These are phyloP conservation scores for Microtus montanus DNA, from an alignment of 2,113 vertebrate species.

Conservation along the genomic window DNA sequence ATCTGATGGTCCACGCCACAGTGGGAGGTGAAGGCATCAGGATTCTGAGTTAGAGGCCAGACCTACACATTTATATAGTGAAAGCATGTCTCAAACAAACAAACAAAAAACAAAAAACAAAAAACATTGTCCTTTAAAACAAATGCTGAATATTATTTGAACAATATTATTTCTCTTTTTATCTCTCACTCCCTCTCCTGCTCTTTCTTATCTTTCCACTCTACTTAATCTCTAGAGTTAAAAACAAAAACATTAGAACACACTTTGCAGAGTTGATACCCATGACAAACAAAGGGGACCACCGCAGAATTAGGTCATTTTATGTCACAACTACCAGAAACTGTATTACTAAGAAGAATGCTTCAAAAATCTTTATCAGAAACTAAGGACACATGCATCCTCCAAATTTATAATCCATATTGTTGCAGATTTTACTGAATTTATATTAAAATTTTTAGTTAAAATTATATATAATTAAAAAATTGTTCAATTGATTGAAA, in stretches of 20 bases:
- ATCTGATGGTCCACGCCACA: not conserved
- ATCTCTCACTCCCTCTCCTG: not conserved
- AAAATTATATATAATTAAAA: conserved; percentile 16
- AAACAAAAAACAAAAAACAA: not conserved
- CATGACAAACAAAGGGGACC: not conserved
- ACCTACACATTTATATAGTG: too few species aligned
- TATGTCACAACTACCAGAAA: not conserved
- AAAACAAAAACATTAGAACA: not conserved
- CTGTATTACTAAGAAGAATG: not conserved
- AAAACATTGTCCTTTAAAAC: not conserved
- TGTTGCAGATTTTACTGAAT: conserved; percentile 29
- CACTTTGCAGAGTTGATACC: not conserved
- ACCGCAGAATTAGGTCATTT: not conserved
- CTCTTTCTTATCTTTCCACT: not conserved
- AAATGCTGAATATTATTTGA: not conserved
- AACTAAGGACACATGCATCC: not conserved
- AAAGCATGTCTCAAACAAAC: not conserved
- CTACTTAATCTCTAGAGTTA: not conserved
- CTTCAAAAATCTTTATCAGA: not conserved
- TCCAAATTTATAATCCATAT: not conserved
- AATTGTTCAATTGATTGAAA: conserved; percentile 14
- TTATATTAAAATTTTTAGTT: not conserved
- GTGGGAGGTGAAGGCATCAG: not conserved
- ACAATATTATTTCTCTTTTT: not conserved
- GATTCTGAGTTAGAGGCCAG: not conserved